phyloP scores from a whole-genome alignment of 2,113 vertebrate species.

The Xyrauchen texanus region DNA sequence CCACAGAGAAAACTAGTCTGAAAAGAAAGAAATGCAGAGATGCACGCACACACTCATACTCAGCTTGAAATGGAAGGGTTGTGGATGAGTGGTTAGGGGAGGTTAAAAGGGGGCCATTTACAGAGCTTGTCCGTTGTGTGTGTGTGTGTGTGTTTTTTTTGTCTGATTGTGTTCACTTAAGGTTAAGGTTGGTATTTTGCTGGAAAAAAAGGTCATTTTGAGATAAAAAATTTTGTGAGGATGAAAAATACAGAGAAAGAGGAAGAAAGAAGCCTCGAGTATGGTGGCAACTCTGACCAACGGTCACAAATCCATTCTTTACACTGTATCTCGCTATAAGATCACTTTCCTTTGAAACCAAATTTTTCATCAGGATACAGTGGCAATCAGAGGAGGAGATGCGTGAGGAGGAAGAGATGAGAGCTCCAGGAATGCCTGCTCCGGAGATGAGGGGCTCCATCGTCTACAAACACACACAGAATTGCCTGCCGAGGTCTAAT shows the following conservation, averaged over 20 bases:
- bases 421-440: constrained; percentile 27
- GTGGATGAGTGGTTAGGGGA: constrained; percentile 4
- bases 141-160: neutral
- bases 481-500: constrained; percentile 76
- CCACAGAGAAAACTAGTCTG: constrained; percentile 82
- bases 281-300: constrained; percentile 15
- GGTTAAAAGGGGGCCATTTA: constrained; percentile 27
- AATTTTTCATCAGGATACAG: constrained; percentile 51
- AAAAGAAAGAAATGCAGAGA: constrained; percentile 71
- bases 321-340: constrained; percentile 55
- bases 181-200: constrained; percentile 6
- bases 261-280: constrained; percentile 31
- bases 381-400: neutral
- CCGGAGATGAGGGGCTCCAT: constrained; percentile 69
- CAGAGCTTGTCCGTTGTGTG: constrained; percentile 20
- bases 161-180: neutral
- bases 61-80: constrained; percentile 9
- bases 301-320: constrained; percentile 31
- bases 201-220: neutral
- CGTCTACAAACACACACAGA: constrained; percentile 66
- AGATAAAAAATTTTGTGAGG: constrained; percentile 10
- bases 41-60: constrained; percentile 44
- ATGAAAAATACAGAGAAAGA: too few relatives aligned
- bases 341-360: constrained; percentile 47
- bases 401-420: constrained; percentile 45